Base-by-base conservation (phyloP, 2,888 invertebrate genomes). In the Dynastes hyllus region DNA sequence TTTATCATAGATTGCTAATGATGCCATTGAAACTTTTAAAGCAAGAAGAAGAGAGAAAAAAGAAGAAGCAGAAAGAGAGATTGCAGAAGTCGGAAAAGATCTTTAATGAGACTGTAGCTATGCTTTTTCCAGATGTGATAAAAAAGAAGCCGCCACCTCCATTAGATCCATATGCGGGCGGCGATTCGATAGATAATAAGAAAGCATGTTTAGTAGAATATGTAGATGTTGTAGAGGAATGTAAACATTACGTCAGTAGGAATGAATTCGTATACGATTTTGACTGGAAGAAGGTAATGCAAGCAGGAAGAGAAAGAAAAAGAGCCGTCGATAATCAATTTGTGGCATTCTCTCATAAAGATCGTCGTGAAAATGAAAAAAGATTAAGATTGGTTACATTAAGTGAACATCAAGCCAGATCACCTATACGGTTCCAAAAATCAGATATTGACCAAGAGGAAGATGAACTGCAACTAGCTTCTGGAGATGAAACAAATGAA, bases 101-200 rank as follows among this genome's bases (percentile, higher is more conserved):
- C 82, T 95, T 95, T 83, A 92, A 92, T 81, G 92, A 94, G 55
- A 92, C 93, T 0, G 91, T 94, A 0, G 91, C 91, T 82, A 90
- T 88, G 85, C 86, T 92, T 11, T 93, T 93, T 83, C 93, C 93
- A 0, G 92, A 93, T 84, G 91, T 91, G 40, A 89, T 92, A 51
- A 90, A 90, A 82, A 90, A 90, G 81, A 88, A 89, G 81, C 88
- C 88, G 22, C 88, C 88, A 81, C 85, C 87, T 2, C 89, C 90
- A 69, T 89, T 89, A 40, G 89, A 87, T 83, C 78, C 69, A n/a
- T 87, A 88, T 79, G 84, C 79, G 9, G 79, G 81, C 9, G 81
- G 79, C 0, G 85, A 90, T 1, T 90, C 90, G 13, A 86, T 90
- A 37, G 90, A 86, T 53, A 81, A 89, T 2, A 90, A 90, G 81